Evolutionary conservation across 2,797 vertebrate species (phyloP).

Genomic region (Geotrypetes seraphini): DNA sequence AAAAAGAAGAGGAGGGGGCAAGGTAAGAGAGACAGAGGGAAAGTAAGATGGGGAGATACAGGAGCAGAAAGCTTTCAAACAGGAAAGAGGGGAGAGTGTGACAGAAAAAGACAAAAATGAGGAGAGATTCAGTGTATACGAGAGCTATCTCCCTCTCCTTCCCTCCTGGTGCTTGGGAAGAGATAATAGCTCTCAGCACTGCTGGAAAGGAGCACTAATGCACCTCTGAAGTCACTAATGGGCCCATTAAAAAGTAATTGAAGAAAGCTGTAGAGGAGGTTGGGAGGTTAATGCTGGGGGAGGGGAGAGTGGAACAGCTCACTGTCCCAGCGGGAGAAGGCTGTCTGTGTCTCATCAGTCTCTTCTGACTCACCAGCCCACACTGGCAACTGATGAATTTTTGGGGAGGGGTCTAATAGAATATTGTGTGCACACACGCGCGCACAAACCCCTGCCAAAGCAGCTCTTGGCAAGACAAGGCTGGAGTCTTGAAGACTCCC

Average conservation of each 20-base stretch:
- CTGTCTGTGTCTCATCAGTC: background rate
- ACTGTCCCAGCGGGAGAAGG: constrained; percentile 8
- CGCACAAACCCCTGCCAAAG: too few relatives aligned
- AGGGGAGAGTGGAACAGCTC: constrained; percentile 30
- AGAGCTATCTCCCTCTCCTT: too few relatives aligned
- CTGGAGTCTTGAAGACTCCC: too few relatives aligned
- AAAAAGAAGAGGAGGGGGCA: background rate
- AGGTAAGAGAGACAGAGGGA: background rate
- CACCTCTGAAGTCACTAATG: constrained; percentile 58
- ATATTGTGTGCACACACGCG: too few relatives aligned
- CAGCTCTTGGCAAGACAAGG: too few relatives aligned
- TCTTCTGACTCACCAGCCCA: too few relatives aligned
- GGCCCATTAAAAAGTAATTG: constrained; percentile 33
- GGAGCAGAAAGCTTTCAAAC: background rate
- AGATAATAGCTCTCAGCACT: too few relatives aligned
- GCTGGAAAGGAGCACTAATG: background rate
- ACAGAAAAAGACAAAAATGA: background rate
- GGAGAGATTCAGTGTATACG: too few relatives aligned
- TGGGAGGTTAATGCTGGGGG: constrained; percentile 31
- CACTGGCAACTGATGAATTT: too few relatives aligned
- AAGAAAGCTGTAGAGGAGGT: constrained; percentile 9
- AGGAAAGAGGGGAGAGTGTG: constrained; percentile 1
- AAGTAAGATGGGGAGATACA: background rate
- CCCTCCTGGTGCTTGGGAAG: too few relatives aligned
- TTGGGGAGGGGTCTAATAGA: too few relatives aligned